These are phyloP conservation scores for Melanerpes aurifrons DNA, from an alignment of 2,113 vertebrate species.

Conservation along the genomic window DNA sequence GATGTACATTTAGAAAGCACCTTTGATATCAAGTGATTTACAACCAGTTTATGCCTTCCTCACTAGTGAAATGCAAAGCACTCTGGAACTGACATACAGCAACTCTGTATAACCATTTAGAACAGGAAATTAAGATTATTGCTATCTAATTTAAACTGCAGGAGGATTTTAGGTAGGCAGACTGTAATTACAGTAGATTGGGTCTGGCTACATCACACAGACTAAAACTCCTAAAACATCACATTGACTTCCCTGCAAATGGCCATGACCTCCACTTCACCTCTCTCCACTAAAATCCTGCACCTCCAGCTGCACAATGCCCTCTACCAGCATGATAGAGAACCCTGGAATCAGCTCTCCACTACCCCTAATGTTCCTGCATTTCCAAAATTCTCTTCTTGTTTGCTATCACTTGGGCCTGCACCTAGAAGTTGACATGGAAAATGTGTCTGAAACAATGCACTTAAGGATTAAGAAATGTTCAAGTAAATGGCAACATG, in stretches of 20 bases:
- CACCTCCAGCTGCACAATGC: constrained; percentile 28
- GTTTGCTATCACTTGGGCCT: background rate
- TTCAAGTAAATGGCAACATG: background rate
- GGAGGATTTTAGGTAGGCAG: constrained; percentile 37
- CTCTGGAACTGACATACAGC: constrained; percentile 5
- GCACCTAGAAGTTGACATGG: background rate
- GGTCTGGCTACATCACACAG: constrained; percentile 1
- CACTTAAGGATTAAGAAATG: background rate
- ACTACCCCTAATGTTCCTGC: background rate
- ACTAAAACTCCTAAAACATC: background rate
- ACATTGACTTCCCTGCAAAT: constrained; percentile 13
- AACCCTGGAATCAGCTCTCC: background rate
- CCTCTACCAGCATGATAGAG: background rate
- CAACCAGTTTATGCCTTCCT: constrained; percentile 1
- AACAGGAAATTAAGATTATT: constrained; percentile 54
- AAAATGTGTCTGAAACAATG: background rate
- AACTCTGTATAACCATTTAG: background rate
- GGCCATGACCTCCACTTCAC: constrained; percentile 56
- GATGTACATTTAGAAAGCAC: background rate
- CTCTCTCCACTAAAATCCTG: constrained; percentile 18
- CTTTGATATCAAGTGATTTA: constrained; percentile 12
- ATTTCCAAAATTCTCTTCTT: background rate
- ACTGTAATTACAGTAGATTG: constrained; percentile 41
- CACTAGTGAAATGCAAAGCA: constrained; percentile 10
- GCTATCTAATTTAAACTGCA: constrained; percentile 30